These are phyloP conservation scores for Pseudocheirus occidentalis DNA, from an alignment of 2,797 vertebrate species.

Conservation along the genomic window DNA sequence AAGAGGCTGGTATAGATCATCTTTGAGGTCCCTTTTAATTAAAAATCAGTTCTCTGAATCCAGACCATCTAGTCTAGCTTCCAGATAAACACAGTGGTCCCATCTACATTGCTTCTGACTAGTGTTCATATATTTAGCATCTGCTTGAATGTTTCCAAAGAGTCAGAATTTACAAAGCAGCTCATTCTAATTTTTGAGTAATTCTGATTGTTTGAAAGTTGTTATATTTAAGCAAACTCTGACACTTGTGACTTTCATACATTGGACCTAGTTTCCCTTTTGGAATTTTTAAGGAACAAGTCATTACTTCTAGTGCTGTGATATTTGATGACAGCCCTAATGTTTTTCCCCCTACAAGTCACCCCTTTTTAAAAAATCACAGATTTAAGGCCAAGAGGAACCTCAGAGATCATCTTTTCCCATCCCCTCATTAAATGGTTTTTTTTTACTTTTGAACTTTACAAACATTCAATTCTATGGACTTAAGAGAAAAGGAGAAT, in stretches of 20 bases:
- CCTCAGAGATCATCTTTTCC: background rate
- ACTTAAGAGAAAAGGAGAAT: background rate
- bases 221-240: background rate
- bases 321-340: background rate
- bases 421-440: background rate
- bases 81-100: background rate
- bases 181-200: background rate
- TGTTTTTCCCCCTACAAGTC: background rate
- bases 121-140: background rate
- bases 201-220: background rate
- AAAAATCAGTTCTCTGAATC: background rate
- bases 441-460: background rate
- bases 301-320: background rate
- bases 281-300: background rate
- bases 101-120: background rate
- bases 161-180: background rate
- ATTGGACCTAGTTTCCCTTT: background rate
- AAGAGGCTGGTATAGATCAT: background rate
- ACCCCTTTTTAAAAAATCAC: background rate
- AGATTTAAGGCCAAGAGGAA: background rate
- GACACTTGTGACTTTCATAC: background rate
- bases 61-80: background rate
- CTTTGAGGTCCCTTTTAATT: background rate
- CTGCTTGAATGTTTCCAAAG: background rate
- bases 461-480: background rate